Conservation (phyloP, 2,888 invertebrate genomes). For the Boloria euphrosyne region DNA sequence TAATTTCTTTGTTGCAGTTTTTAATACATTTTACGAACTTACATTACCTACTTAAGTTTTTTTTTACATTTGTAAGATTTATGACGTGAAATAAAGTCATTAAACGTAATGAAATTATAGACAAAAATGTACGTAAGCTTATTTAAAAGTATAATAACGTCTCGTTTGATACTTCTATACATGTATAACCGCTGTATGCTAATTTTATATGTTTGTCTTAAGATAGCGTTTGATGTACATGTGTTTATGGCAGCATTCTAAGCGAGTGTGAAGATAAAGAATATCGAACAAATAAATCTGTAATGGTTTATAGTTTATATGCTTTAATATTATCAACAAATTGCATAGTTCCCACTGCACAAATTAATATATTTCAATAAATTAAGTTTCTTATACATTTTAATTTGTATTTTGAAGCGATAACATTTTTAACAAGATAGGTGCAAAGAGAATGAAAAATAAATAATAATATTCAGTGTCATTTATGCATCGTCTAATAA, state of each 20-base stretch:
- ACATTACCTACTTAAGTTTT: background rate
- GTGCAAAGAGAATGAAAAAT: background rate
- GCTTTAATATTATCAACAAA: constrained; percentile 36
- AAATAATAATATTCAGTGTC: background rate
- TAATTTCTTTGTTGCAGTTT: background rate
- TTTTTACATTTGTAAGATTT: constrained; percentile 2
- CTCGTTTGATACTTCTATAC: constrained; percentile 14
- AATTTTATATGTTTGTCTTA: constrained; percentile 26
- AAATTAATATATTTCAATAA: constrained; percentile 50
- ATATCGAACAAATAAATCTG: constrained; percentile 18
- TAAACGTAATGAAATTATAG: constrained; percentile 19
- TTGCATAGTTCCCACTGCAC: constrained; percentile 48
- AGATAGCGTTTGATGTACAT: constrained; percentile 22
- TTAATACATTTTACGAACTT: background rate
- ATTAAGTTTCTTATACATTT: constrained; percentile 38
- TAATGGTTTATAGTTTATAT: constrained; percentile 21
- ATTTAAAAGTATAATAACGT: constrained; percentile 28
- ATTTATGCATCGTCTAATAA: background rate
- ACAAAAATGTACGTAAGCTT: constrained; percentile 20
- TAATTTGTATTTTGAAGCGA: constrained; percentile 21
- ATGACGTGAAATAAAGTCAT: constrained; percentile 20
- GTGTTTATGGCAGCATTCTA: constrained; percentile 21
- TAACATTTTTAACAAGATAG: background rate
- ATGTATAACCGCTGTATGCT: constrained; percentile 20
- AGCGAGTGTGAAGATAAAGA: constrained; percentile 20